phyloP scores from a whole-genome alignment of 2,888 invertebrate species.

The Zootermopsis nevadensis region DNA sequence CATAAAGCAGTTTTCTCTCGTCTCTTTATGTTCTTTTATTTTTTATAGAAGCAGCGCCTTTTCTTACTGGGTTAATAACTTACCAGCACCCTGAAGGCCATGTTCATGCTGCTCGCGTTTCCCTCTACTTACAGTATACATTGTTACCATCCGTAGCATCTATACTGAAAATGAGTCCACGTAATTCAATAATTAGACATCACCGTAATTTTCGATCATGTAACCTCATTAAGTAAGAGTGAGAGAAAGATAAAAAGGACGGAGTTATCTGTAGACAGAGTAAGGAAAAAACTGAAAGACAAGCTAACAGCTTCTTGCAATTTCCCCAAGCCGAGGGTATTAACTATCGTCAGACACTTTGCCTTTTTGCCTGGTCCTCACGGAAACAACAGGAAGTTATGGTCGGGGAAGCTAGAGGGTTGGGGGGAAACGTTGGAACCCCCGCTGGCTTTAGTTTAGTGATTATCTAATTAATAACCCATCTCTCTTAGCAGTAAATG shows the following conservation, averaged over 20 bases:
- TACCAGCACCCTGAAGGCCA: conserved; percentile 31
- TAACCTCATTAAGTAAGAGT: conserved; percentile 49
- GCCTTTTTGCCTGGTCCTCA: conserved; percentile 44
- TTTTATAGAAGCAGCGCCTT: conserved; percentile 3
- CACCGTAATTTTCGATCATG: conserved; percentile 51
- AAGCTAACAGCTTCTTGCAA: conserved; percentile 49
- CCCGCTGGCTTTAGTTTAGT: conserved; percentile 51
- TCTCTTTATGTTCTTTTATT: not conserved
- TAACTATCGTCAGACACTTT: conserved; percentile 40
- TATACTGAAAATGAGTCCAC: conserved; percentile 47
- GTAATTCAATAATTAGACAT: conserved; percentile 52
- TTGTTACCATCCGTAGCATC: conserved; percentile 37
- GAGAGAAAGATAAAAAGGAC: conserved; percentile 39
- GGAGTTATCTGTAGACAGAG: conserved; percentile 17
- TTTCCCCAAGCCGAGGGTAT: conserved; percentile 47
- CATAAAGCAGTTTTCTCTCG: not conserved
- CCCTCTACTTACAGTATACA: conserved; percentile 30
- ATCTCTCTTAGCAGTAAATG: conserved; percentile 52
- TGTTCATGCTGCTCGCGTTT: conserved; percentile 13
- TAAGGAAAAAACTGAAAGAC: conserved; percentile 21
- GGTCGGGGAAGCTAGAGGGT: conserved; percentile 27
- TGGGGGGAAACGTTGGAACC: conserved; percentile 11
- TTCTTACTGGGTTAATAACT: conserved; percentile 41
- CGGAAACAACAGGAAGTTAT: conserved; percentile 41
- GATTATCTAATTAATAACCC: conserved; percentile 52